phyloP scores from a whole-genome alignment of 1,140 invertebrate species.

The Samia ricini region DNA sequence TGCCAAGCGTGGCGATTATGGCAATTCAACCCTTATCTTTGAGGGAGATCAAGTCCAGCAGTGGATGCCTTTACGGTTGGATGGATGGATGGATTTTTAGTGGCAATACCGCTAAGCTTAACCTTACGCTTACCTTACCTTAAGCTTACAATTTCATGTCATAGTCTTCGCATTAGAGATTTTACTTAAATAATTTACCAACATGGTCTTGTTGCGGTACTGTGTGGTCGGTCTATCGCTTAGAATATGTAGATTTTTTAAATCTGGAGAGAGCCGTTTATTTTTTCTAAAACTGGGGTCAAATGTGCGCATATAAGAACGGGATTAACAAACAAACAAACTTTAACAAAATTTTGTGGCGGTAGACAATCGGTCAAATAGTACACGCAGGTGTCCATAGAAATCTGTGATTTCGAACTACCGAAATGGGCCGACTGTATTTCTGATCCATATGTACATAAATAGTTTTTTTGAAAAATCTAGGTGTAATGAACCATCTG shows the following conservation, averaged over 20 bases:
- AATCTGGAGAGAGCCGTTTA: conserved; percentile 7
- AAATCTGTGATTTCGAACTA: conserved; percentile 21
- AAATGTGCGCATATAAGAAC: conserved; percentile 6
- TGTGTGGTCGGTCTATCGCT: conserved; percentile 27
- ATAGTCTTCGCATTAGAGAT: conserved; percentile 10
- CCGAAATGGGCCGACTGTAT: conserved; percentile 29
- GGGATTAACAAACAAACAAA: conserved; percentile 2
- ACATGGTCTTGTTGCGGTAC: conserved; percentile 26
- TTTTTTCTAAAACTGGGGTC: background rate
- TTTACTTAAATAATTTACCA: conserved; percentile 16
- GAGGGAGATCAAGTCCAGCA: no score
- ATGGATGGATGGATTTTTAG: no score
- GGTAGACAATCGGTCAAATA: conserved; percentile 9
- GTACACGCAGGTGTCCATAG: conserved; percentile 24
- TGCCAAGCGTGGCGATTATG: no score
- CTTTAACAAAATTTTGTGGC: background rate
- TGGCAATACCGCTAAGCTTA: conserved; percentile 25
- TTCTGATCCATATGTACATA: conserved; percentile 24
- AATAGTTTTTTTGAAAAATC: conserved; percentile 30
- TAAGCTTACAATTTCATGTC: conserved; percentile 21
- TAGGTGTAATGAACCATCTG: conserved; percentile 20
- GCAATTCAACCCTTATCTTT: no score
- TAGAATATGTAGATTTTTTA: conserved; percentile 24
- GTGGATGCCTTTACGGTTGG: no score
- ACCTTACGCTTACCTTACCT: no score